Evolutionary conservation across 2,113 vertebrate genomes (phyloP), one percentile per base, ranked within the genome.

Genomic region (Amblyornis subalaris): DNA sequence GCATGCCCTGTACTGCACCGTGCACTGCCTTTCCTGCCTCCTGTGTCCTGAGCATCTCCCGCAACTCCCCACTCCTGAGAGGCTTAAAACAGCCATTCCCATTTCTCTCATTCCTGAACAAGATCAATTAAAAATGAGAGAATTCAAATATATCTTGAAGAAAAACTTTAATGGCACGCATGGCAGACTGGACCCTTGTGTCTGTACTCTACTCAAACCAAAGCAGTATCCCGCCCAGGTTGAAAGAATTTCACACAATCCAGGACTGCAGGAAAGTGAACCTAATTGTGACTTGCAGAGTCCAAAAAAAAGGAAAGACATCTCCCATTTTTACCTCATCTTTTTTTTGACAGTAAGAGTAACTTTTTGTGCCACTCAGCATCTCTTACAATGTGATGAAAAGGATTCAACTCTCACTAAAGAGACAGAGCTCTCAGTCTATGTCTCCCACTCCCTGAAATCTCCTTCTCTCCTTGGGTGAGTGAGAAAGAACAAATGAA

Each of bases 1-100:
- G 3, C 0, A 18, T 2, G 3, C 10, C 40, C 57, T 4, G 0
- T 10, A 10, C 16, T 2, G 25, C 35, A 3, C 10, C 40, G 53
- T 4, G 38, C 28, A 9, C 35, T 33, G 26, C 42, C 36, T 17
- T 5, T 35, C 47, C 22, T 13, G 6, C 16, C 38, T 33, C 16
- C 42, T 2, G 8, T 8, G 64, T 35, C 38, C 58, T 0, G 0
- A 72, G 47, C 2, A 4, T 44, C 69, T 57, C 48, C 42, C 19
- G 31, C 81, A 77, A 26, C 26, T 33, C 2, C 40, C 64, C 0
- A 0, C 31, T 12, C 16, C 23, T 12, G 4, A 74, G 55, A 36
- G 18, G 42, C 47, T 33, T 33, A 12, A 20, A 2, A 40, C 18
- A 81, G 36, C 13, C 50, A 55, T 12, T 9, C 28, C 45, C 38